A percentile compares a stretch with the other conserved stretches of the same genome.
These are phyloP conservation scores for Drosophila albomicans DNA, from an alignment of 1,140 invertebrate species.

Conservation along the genomic window DNA sequence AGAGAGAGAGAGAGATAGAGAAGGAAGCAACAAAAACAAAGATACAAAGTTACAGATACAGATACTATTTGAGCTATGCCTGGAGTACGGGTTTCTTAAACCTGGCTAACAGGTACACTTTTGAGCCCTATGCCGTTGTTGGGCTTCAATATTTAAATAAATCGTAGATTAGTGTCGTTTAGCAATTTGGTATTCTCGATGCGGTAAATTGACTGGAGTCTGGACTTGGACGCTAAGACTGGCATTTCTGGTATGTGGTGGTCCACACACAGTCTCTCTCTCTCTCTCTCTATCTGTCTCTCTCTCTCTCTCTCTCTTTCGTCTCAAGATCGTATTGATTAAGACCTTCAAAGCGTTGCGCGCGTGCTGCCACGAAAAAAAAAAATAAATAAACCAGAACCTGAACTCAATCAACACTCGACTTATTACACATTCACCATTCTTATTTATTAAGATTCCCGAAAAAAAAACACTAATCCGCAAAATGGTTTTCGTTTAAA, in stretches of 20 bases:
- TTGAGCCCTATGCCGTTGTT: slow-evolving; percentile 27
- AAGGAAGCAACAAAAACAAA: slow-evolving; percentile 14
- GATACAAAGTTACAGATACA: slow-evolving; percentile 29
- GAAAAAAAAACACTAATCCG: neutral
- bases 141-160: slow-evolving; percentile 69
- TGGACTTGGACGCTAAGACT: slow-evolving; percentile 16
- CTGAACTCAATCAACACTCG: slow-evolving; percentile 15
- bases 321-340: slow-evolving; percentile 37
- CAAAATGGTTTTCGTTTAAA: neutral
- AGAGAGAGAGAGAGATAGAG: slow-evolving; percentile 6
- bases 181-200: slow-evolving; percentile 73
- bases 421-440: slow-evolving; percentile 13
- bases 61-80: slow-evolving; percentile 26
- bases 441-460: neutral
- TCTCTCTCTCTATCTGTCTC: no score
- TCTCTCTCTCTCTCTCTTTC: neutral
- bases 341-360: slow-evolving; percentile 33
- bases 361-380: slow-evolving; percentile 14
- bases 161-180: slow-evolving; percentile 81
- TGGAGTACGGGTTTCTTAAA: slow-evolving; percentile 26
- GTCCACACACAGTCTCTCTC: neutral
- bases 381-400: neutral
- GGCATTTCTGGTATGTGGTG: slow-evolving; percentile 29
- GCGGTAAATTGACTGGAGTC: slow-evolving; percentile 37
- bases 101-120: slow-evolving; percentile 57